phyloP scores from a whole-genome alignment of 2,888 invertebrate species.

The Danaus chrysippus region DNA sequence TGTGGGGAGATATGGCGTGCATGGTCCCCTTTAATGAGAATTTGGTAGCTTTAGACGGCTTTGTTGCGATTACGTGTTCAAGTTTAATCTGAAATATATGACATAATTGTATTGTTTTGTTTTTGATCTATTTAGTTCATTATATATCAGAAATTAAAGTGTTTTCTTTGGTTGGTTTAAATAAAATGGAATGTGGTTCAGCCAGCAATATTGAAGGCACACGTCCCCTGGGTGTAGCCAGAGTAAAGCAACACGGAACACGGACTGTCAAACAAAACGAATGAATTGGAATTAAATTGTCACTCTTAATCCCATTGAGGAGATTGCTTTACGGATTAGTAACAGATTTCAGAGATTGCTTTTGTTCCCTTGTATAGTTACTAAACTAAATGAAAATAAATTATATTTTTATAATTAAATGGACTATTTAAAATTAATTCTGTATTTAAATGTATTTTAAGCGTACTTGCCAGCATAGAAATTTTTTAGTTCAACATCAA shows the following conservation, averaged over 20 bases:
- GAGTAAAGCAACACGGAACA: neutral
- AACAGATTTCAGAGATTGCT: conserved; percentile 6
- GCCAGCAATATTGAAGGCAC: too few species aligned
- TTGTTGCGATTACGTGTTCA: conserved; percentile 19
- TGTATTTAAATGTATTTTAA: neutral
- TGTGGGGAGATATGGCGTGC: conserved; percentile 51
- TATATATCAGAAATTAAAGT: too few species aligned
- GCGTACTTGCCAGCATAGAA: neutral
- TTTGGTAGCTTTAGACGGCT: conserved; percentile 27
- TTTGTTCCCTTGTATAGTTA: neutral
- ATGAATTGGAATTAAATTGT: conserved; percentile 35
- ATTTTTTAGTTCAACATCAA: neutral
- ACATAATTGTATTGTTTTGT: neutral
- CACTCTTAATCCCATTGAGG: conserved; percentile 25
- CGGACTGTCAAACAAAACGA: conserved; percentile 32
- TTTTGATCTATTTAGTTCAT: neutral
- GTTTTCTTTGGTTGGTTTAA: too few species aligned
- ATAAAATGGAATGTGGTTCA: too few species aligned
- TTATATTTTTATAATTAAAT: too few species aligned
- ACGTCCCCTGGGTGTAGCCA: too few species aligned
- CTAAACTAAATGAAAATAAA: conserved; percentile 7
- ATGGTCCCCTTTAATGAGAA: conserved; percentile 31
- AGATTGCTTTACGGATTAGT: conserved; percentile 13
- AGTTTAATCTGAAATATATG: neutral
- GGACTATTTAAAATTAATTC: neutral